These are phyloP conservation scores for Hypothenemus hampei DNA, from an alignment of 1,140 invertebrate species.

Conservation along the genomic window DNA sequence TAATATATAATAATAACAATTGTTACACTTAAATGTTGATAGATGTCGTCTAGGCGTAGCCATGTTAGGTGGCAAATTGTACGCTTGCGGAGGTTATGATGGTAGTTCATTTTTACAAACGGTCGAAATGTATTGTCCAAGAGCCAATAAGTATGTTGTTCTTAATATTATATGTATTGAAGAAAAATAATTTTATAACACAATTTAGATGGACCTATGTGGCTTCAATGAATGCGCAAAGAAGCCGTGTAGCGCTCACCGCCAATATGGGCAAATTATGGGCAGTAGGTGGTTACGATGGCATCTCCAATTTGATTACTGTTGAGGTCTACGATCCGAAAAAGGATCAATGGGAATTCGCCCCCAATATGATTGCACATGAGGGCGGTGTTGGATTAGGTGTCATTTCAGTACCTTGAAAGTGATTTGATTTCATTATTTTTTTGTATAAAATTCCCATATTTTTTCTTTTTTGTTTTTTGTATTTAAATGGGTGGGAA, in stretches of 20 bases:
- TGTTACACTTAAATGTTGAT: neutral
- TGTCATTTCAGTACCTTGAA: slow-evolving; percentile 60
- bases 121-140: slow-evolving; percentile 77
- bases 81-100: slow-evolving; percentile 76
- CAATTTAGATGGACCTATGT: slow-evolving; percentile 66
- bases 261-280: slow-evolving; percentile 83
- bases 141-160: slow-evolving; percentile 37
- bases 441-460: no score
- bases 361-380: slow-evolving; percentile 75
- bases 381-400: slow-evolving; percentile 87
- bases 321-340: slow-evolving; percentile 77
- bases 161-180: neutral
- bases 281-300: slow-evolving; percentile 78
- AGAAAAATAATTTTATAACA: neutral
- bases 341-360: slow-evolving; percentile 68
- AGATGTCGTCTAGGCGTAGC: slow-evolving; percentile 79
- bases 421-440: no score
- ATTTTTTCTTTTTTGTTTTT: no score
- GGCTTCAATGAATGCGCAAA: slow-evolving; percentile 77
- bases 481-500: no score
- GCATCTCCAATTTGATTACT: slow-evolving; percentile 68
- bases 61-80: slow-evolving; percentile 77
- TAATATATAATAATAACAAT: no score
- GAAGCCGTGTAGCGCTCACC: slow-evolving; percentile 72
- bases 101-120: slow-evolving; percentile 71